Percentiles rank a stretch among this genome's conserved stretches.
phyloP scores from a whole-genome alignment of 2,888 invertebrate species.

The Apomyelois bistriatella region DNA sequence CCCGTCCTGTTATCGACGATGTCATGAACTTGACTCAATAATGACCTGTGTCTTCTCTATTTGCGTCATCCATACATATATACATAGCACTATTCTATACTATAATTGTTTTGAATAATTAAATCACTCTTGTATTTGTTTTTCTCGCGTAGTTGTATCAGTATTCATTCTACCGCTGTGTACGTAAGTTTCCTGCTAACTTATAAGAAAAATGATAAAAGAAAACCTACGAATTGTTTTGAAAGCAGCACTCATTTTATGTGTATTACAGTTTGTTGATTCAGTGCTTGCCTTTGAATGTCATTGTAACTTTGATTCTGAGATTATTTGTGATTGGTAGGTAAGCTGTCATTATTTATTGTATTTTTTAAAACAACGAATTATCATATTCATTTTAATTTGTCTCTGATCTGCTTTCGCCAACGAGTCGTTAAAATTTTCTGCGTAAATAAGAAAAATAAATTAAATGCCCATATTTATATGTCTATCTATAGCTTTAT shows the following conservation, averaged over 20 bases:
- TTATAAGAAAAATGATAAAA: no score
- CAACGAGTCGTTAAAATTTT: no score
- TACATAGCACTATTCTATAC: not conserved
- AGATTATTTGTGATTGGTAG: constrained; percentile 5
- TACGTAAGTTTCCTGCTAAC: no score
- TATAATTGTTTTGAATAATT: no score
- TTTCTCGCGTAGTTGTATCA: no score
- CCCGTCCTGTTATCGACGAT: constrained; percentile 29
- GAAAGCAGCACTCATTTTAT: not conserved
- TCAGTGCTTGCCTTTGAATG: constrained; percentile 18
- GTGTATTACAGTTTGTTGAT: not conserved
- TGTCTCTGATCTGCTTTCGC: not conserved
- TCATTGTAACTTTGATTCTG: constrained; percentile 21
- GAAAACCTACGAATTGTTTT: not conserved
- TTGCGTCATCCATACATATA: constrained; percentile 26
- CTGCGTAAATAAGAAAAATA: no score
- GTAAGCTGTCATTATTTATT: not conserved
- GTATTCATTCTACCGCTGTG: no score
- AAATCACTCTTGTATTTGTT: not conserved
- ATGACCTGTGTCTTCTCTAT: constrained; percentile 27
- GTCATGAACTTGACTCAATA: constrained; percentile 35
- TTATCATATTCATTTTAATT: not conserved
- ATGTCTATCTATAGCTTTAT: no score
- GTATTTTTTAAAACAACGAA: not conserved
- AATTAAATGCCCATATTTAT: no score